A percentile compares a stretch with the other conserved stretches of the same genome.
Evolutionary conservation across 2,888 invertebrate genomes (phyloP).

Genomic region (Schrankia costaestrigalis): DNA sequence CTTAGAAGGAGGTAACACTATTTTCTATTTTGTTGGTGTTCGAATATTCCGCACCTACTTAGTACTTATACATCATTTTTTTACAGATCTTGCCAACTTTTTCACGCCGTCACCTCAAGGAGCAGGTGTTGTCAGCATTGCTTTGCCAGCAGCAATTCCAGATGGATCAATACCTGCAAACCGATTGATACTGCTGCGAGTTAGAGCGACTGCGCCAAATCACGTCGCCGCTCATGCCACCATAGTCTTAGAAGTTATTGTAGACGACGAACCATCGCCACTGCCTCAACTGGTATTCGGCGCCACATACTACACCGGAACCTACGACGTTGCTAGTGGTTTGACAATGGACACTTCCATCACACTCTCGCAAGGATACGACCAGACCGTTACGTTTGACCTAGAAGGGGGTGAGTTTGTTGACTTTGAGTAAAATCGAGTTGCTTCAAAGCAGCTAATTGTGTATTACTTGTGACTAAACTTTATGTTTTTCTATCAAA

Average conservation of each 20-base stretch:
- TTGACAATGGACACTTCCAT: slow-evolving; percentile 29
- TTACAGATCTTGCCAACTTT: slow-evolving; percentile 18
- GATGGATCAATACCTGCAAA: slow-evolving; percentile 23
- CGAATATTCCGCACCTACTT: too few species aligned
- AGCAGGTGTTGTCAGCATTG: slow-evolving; percentile 14
- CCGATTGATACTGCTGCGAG: slow-evolving; percentile 21
- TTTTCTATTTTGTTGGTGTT: too few species aligned
- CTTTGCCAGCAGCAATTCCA: slow-evolving; percentile 18
- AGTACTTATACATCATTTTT: neutral
- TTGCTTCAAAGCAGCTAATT: too few species aligned
- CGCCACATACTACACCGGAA: slow-evolving; percentile 34
- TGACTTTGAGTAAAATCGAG: too few species aligned
- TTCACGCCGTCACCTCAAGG: slow-evolving; percentile 14
- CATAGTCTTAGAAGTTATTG: slow-evolving; percentile 22
- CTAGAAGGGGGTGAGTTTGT: slow-evolving; percentile 38
- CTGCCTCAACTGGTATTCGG: slow-evolving; percentile 15
- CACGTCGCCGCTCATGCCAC: slow-evolving; percentile 22
- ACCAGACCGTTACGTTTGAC: slow-evolving; percentile 27
- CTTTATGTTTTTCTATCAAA: too few species aligned
- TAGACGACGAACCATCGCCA: slow-evolving; percentile 4
- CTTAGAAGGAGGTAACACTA: slow-evolving; percentile 36
- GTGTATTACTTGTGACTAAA: too few species aligned
- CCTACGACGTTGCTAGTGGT: slow-evolving; percentile 22
- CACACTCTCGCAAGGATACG: slow-evolving; percentile 29
- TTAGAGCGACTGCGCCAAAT: slow-evolving; percentile 23